Percentiles rank a stretch among this genome's conserved stretches.
Evolutionary conservation across 1,140 invertebrate species (phyloP).

Genomic region (Octopus sinensis): DNA sequence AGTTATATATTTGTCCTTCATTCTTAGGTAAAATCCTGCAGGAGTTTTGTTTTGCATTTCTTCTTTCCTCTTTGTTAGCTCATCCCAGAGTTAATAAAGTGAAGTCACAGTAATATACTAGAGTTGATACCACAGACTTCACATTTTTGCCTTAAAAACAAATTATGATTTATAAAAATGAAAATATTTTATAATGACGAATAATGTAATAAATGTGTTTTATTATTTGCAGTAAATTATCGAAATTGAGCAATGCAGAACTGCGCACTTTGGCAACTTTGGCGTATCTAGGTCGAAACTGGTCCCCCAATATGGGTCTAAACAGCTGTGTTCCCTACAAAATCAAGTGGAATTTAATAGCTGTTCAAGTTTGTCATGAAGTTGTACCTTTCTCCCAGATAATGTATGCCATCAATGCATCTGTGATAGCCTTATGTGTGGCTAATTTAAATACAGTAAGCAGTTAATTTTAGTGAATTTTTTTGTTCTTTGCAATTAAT

Average conservation of each 20-base stretch:
- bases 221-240: background rate
- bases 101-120: no score
- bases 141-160: no score
- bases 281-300: conserved; percentile 31
- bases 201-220: no score
- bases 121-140: no score
- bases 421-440: conserved; percentile 49
- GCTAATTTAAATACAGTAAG: conserved; percentile 37
- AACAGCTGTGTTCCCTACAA: conserved; percentile 34
- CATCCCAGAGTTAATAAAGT: no score
- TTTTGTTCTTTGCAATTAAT: no score
- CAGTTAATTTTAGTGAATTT: background rate
- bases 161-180: no score
- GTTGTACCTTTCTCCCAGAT: conserved; percentile 34
- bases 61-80: no score
- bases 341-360: conserved; percentile 45
- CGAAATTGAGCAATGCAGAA: conserved; percentile 21
- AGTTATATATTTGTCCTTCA: no score
- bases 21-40: no score
- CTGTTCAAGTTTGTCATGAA: conserved; percentile 42
- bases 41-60: no score
- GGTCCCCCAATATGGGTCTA: conserved; percentile 29
- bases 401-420: conserved; percentile 49
- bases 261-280: conserved; percentile 39
- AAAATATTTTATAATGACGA: no score